phyloP scores from a whole-genome alignment of 2,888 invertebrate genomes.

The Caenorhabditis panamensis region DNA sequence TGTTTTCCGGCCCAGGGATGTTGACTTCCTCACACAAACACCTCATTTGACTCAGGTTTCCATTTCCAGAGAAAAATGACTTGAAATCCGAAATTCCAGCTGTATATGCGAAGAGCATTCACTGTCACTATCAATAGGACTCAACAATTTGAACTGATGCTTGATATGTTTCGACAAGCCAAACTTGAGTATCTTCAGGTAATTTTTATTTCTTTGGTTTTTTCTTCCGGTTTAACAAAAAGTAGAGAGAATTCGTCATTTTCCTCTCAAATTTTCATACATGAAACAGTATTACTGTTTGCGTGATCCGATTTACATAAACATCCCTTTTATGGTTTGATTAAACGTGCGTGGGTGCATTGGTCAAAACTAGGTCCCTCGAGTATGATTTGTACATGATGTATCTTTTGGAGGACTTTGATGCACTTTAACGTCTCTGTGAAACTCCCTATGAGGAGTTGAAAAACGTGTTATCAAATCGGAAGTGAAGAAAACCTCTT shows the following conservation, averaged over 20 bases:
- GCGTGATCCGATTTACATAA: slow-evolving; percentile 41
- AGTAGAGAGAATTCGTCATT: slow-evolving; percentile 23
- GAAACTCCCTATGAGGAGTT: slow-evolving; percentile 5
- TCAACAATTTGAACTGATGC: slow-evolving; percentile 76
- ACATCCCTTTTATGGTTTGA: slow-evolving; percentile 18
- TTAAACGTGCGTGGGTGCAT: slow-evolving; percentile 30
- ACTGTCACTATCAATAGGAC: slow-evolving; percentile 77
- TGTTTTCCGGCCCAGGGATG: slow-evolving; percentile 75
- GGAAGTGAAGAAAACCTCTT: slow-evolving; percentile 37
- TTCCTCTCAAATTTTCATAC: slow-evolving; percentile 1
- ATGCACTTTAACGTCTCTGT: not conserved
- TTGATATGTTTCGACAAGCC: slow-evolving; percentile 77
- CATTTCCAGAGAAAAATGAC: too few species aligned
- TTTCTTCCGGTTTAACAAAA: not conserved
- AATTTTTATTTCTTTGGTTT: not conserved
- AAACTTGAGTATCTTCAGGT: slow-evolving; percentile 77
- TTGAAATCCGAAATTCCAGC: slow-evolving; percentile 69
- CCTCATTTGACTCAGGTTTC: slow-evolving; percentile 75
- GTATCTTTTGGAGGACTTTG: not conserved
- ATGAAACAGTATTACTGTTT: slow-evolving; percentile 24
- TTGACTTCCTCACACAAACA: slow-evolving; percentile 78
- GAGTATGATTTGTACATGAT: slow-evolving; percentile 41
- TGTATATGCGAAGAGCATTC: slow-evolving; percentile 79
- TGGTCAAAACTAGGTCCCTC: slow-evolving; percentile 33
- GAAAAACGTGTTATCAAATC: slow-evolving; percentile 38